Evolutionary conservation across 2,113 vertebrate genomes (phyloP).

Genomic region (Illadopsis cleaveri): DNA sequence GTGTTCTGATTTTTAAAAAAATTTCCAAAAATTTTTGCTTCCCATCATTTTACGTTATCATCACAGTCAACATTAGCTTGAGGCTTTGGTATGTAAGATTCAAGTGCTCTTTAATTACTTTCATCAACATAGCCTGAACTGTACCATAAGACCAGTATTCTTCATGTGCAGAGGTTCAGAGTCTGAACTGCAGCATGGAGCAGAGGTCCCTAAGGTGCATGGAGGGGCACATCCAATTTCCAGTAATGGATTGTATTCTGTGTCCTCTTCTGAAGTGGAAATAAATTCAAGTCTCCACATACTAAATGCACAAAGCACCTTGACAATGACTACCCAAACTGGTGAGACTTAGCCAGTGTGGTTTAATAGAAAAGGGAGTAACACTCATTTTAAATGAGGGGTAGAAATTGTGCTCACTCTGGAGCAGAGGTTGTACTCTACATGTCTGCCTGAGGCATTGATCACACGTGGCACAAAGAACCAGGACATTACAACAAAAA

Average conservation of each 20-base stretch:
- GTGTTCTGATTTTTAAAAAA: neutral
- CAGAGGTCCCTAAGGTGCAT: neutral
- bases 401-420: neutral
- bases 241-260: neutral
- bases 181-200: neutral
- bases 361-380: neutral
- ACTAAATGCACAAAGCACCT: neutral
- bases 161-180: neutral
- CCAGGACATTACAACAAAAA: neutral
- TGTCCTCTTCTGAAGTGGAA: neutral
- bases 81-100: neutral
- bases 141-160: neutral
- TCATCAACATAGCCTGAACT: neutral
- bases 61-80: neutral
- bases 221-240: neutral
- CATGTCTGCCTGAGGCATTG: neutral
- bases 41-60: neutral
- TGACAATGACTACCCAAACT: neutral
- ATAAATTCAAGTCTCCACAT: neutral
- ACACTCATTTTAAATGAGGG: neutral
- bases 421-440: neutral
- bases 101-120: neutral
- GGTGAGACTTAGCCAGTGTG: neutral
- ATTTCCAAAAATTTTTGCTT: neutral
- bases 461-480: neutral